Percentiles rank a stretch among this genome's conserved stretches.
These are phyloP conservation scores for Nycticebus coucang DNA, from an alignment of 2,113 vertebrate genomes.

Conservation along the genomic window DNA sequence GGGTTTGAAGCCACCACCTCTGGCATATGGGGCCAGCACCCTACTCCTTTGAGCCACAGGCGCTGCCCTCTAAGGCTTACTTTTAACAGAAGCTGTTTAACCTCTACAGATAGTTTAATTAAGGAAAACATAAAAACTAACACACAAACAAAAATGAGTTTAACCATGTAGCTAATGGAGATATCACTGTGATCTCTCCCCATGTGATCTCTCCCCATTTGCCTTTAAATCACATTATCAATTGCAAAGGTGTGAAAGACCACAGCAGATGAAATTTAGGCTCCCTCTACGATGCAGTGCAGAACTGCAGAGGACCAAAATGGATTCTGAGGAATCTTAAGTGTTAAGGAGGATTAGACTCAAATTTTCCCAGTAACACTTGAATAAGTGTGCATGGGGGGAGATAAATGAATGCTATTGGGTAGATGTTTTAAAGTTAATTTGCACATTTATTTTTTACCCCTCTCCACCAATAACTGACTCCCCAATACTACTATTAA, in stretches of 20 bases:
- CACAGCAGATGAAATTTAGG: not conserved
- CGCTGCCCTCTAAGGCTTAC: not conserved
- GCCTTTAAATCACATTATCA: not conserved
- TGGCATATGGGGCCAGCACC: too few relatives aligned
- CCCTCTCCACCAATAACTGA: not conserved
- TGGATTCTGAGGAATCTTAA: not conserved
- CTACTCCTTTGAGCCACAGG: too few relatives aligned
- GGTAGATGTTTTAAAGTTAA: not conserved
- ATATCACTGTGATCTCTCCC: not conserved
- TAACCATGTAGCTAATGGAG: not conserved
- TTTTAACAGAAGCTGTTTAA: slow-evolving; percentile 7
- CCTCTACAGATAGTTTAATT: not conserved
- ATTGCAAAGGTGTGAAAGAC: not conserved
- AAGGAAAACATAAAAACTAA: not conserved
- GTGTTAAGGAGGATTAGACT: not conserved
- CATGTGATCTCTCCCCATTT: not conserved
- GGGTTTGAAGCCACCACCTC: too few relatives aligned
- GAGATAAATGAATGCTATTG: not conserved
- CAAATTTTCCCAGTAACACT: not conserved
- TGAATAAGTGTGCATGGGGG: not conserved
- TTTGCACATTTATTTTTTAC: not conserved
- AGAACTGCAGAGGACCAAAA: not conserved
- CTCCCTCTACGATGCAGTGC: accelerated
- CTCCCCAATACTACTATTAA: not conserved
- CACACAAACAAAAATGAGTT: not conserved